Evolutionary conservation across 2,113 vertebrate species (phyloP).

Genomic region (Nestor notabilis): DNA sequence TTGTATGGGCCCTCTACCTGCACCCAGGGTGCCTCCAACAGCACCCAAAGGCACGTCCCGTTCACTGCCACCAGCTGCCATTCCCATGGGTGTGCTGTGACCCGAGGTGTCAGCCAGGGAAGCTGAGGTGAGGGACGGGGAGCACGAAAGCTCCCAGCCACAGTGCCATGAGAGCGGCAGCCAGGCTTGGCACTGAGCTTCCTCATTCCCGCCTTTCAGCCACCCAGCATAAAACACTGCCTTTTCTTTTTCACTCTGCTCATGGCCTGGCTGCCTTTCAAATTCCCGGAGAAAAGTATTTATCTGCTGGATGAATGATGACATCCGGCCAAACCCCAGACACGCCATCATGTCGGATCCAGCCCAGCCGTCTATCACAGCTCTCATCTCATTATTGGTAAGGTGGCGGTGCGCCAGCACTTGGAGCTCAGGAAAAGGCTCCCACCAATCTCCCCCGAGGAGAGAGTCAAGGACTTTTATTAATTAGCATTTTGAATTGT

Average conservation of each 20-base stretch:
- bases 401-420: constrained; percentile 54
- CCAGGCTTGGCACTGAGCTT: background rate
- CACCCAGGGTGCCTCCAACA: background rate
- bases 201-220: background rate
- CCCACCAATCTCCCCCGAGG: constrained; percentile 76
- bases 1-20: background rate
- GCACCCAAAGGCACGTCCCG: background rate
- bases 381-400: background rate
- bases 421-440: constrained; percentile 34
- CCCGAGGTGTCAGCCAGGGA: background rate
- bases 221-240: background rate
- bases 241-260: rapidly evolving
- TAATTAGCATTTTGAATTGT: constrained; percentile 63
- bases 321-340: constrained; percentile 37
- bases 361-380: constrained; percentile 16
- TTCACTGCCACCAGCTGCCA: background rate
- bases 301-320: constrained; percentile 52
- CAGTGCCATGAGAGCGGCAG: rapidly evolving
- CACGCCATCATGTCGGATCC: constrained; percentile 1
- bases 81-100: background rate
- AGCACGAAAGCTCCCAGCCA: background rate
- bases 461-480: constrained; percentile 79
- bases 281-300: constrained; percentile 11
- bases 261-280: constrained; percentile 48
- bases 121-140: background rate